phyloP scores from a whole-genome alignment of 2,797 vertebrate genomes.

The Phataginus tricuspis region DNA sequence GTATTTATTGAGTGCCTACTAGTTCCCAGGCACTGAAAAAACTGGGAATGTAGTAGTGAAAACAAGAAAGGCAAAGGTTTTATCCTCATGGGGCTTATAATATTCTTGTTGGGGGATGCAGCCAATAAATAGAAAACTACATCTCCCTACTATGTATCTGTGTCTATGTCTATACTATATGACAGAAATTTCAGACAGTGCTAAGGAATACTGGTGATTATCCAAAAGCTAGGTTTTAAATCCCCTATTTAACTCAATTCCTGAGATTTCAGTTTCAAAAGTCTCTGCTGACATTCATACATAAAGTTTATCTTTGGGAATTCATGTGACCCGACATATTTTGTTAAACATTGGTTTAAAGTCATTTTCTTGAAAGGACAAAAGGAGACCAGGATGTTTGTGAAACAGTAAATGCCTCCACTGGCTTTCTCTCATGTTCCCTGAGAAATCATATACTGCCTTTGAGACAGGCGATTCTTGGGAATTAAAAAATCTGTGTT shows the following conservation, averaged over 20 bases:
- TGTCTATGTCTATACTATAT: background rate
- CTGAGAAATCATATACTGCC: constrained; percentile 82
- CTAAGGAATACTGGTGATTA: background rate
- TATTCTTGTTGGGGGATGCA: background rate
- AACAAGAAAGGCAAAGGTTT: background rate
- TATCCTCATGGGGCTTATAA: background rate
- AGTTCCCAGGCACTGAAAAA: background rate
- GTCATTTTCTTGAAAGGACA: constrained; percentile 84
- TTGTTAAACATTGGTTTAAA: constrained; percentile 77
- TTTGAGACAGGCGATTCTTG: constrained; percentile 83
- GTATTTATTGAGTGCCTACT: background rate
- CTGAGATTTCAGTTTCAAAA: constrained; percentile 18
- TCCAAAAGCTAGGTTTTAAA: constrained; percentile 42
- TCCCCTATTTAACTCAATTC: background rate
- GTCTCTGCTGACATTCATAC: constrained; percentile 41
- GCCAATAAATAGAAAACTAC: background rate
- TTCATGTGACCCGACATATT: constrained; percentile 57
- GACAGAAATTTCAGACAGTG: background rate
- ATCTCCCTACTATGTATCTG: background rate
- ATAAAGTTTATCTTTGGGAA: constrained; percentile 65
- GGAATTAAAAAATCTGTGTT: constrained; percentile 83
- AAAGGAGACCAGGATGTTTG: constrained; percentile 85
- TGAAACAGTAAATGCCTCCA: constrained; percentile 82
- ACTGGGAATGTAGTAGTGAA: background rate
- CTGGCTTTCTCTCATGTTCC: constrained; percentile 82